Evolutionary conservation across 2,797 vertebrate species (phyloP), one percentile per base, ranked within the genome.

Genomic region (Scarus forsteni): DNA sequence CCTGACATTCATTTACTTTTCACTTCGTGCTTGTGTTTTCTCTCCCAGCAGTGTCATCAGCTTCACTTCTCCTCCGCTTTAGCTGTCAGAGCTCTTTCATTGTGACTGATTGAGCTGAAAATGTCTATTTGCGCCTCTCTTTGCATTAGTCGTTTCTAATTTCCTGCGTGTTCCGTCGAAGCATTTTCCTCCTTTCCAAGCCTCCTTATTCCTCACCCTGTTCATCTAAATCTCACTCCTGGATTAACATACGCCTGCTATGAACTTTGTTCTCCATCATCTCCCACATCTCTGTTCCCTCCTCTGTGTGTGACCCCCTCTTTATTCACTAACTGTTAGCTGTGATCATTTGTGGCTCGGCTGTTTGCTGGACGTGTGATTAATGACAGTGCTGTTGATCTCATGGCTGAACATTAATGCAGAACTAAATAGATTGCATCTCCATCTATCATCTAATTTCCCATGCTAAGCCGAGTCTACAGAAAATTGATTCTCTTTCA

Each of bases 381-480:
- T 86, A 85, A 89, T 82, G 77, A 65, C 40, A 40, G 61, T 18
- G 60, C 67, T 70, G 66, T 77, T 88, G 83, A 87, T 81, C 81
- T 86, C 58, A 36, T 74, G 75, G 79, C 75, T 81, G 63, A 86
- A 84, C 79, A 80, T 88, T 80, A 86, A 87, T 74, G 79, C 81
- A 60, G 71, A 86, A 72, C 80, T 85, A 75, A 88, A 89, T 66
- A 76, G 66, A 79, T 76, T 79, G 61, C 72, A 56, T 79, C 80
- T 79, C 64, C 79, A 85, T 90, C 84, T 73, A 80, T 89, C 88
- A 87, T 83, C 71, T 81, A 57, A 80, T 90, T 87, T 80, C 57
- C 52, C 59, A 62, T 70, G 54, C 74, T 81, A 62, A 83, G 51
- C 54, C 7, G 3, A 7, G 12, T 54, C 77, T 57, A 65, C 58